Conservation (phyloP, 37 sponge, comb jelly and placozoan genomes). For the Halisarca cf. caerulea region DNA sequence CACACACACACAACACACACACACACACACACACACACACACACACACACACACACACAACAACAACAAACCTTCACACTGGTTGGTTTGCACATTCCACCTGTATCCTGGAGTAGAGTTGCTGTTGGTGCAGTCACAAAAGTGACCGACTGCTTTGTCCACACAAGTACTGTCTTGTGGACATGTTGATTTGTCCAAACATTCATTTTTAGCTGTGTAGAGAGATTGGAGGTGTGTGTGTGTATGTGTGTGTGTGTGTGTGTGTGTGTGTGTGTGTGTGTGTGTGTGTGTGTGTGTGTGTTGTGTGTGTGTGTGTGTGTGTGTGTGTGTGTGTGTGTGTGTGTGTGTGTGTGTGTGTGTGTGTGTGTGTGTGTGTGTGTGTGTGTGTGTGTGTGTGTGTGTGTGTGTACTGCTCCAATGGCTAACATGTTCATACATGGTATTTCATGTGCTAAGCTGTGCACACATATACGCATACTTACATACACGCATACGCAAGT, state of each 20-base stretch:
- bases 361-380: conserved; percentile 29
- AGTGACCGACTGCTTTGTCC: background rate
- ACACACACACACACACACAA: background rate
- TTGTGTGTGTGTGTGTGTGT: conserved; percentile 22
- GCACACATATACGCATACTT: too few relatives aligned
- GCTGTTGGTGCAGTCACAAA: background rate
- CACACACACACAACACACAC: background rate
- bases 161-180: background rate
- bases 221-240: conserved; percentile 9
- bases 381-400: conserved; percentile 47
- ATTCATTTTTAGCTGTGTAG: background rate
- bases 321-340: conserved; percentile 32
- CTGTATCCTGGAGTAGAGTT: background rate
- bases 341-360: conserved; percentile 26
- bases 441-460: too few relatives aligned
- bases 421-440: too few relatives aligned
- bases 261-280: conserved; percentile 30
- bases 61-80: background rate
- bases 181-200: background rate
- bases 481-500: too few relatives aligned
- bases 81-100: background rate
- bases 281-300: conserved; percentile 49
- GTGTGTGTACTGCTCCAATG: too few relatives aligned
- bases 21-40: background rate
- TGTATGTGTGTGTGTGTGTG: conserved; percentile 30